Evolutionary conservation across 2,113 vertebrate species (phyloP).

Genomic region (Centrocercus urophasianus): DNA sequence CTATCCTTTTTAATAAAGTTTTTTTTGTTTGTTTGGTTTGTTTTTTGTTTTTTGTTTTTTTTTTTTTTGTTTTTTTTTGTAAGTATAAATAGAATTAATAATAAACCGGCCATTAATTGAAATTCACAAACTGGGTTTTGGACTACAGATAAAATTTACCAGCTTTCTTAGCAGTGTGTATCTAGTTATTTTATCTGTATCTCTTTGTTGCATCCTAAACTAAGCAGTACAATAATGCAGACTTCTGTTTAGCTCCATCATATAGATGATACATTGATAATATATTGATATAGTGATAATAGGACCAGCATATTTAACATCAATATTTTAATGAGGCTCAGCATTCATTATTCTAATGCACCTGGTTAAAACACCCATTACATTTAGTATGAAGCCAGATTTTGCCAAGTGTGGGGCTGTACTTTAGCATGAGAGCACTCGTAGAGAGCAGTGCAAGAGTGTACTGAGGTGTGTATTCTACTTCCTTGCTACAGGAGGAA

Average conservation of each 20-base stretch:
- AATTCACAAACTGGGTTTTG: not conserved
- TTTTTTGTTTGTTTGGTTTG: not conserved
- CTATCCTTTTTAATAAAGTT: not conserved
- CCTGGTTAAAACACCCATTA: not conserved
- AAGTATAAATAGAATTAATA: not conserved
- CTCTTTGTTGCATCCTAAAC: not conserved
- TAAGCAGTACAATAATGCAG: not conserved
- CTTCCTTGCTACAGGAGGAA: accelerated
- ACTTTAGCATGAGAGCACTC: not conserved
- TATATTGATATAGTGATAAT: not conserved
- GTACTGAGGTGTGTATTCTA: not conserved
- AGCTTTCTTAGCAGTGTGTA: not conserved
- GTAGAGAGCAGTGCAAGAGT: not conserved
- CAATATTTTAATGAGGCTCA: not conserved
- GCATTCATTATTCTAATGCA: not conserved
- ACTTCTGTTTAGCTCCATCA: not conserved
- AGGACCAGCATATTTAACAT: not conserved
- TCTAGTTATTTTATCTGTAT: not conserved
- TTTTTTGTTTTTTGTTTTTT: not conserved
- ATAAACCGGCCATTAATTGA: not conserved
- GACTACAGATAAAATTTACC: not conserved
- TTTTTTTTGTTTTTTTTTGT: too few relatives aligned
- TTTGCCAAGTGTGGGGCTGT: not conserved
- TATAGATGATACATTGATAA: not conserved
- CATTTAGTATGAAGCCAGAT: not conserved